Evolutionary conservation across 2,113 vertebrate species (phyloP), one percentile per base, ranked within the genome.

Genomic region (Vireo altiloquus): DNA sequence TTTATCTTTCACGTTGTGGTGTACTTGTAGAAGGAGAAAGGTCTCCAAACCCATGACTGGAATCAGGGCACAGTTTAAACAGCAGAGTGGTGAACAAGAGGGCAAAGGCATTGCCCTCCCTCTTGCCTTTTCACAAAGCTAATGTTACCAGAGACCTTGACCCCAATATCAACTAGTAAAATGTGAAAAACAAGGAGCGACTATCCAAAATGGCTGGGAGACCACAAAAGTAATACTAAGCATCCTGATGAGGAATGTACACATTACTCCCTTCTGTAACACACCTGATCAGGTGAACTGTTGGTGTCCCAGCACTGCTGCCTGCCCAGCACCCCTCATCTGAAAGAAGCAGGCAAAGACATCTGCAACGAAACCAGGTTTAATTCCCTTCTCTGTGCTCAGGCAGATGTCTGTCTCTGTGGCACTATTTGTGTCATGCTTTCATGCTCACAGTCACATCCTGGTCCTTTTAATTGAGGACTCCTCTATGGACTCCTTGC

Each of bases 381-480:
- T 82, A 40, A 70, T 76, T 81, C 39, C 56, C 21, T 78, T 82
- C 71, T 74, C 74, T 37, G 25, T 56, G 49, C 37, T 68, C 10
- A 28, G 59, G 83, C 37, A 68, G 37, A 25, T 40, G 7, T 47
- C 59, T 56, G 17, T 47, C 35, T 66, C 74, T 47, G 42, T 56
- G 28, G 28, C 33, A 77, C 76, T 97, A 95, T 30, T 89, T 88
- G 53, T 95, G 81, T 57, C 85, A 88, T 18, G 23, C 22, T 57
- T 86, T 78, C 89, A 98, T 79, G 65, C 78, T 83, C 10, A 75
- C 82, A 85, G 93, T 97, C 78, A 97, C 83, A 68, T 96, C 60
- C 44, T 95, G 96, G 46, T 81, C 87, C 6, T 95, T 98, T 89
- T 96, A 97, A 81, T 97, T 97, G 79, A 98, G 95, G 40, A 93